Conservation (phyloP, 2,113 vertebrate genomes). For the Chloroceryle aenea region DNA sequence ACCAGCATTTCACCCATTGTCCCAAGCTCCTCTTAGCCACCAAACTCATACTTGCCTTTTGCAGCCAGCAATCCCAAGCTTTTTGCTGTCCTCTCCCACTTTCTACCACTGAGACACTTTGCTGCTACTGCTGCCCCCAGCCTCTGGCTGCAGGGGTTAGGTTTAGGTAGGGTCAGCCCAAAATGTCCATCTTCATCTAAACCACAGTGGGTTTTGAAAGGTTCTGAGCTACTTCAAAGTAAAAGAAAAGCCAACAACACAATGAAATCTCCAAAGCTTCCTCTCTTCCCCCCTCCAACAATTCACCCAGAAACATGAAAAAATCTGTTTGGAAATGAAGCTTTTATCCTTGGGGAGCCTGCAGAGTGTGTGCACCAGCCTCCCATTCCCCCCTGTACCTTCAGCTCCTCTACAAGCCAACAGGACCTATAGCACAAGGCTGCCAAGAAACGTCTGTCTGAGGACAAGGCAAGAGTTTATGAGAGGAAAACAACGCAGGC, state of each 20-base stretch:
- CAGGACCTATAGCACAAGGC: not conserved
- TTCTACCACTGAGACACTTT: not conserved
- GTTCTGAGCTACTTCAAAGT: not conserved
- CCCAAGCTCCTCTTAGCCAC: not conserved
- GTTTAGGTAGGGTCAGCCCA: not conserved
- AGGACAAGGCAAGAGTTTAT: not conserved
- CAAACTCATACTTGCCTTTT: not conserved
- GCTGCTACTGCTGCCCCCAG: not conserved
- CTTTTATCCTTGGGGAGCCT: not conserved
- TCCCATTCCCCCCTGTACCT: not conserved
- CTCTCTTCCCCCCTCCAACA: not conserved
- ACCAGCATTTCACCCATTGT: not conserved
- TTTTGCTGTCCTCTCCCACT: not conserved
- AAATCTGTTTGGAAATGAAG: not conserved
- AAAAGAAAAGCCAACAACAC: not conserved
- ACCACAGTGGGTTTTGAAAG: not conserved
- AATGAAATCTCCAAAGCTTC: not conserved
- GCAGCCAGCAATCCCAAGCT: not conserved
- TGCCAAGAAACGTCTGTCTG: not conserved
- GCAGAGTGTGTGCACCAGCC: rapidly evolving
- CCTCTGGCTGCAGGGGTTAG: not conserved
- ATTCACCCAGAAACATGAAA: not conserved
- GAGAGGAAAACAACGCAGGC: not conserved
- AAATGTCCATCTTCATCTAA: not conserved
- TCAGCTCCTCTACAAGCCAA: not conserved